Evolutionary conservation across 2,797 vertebrate species (phyloP).

Genomic region (Malacoctenus gilli): DNA sequence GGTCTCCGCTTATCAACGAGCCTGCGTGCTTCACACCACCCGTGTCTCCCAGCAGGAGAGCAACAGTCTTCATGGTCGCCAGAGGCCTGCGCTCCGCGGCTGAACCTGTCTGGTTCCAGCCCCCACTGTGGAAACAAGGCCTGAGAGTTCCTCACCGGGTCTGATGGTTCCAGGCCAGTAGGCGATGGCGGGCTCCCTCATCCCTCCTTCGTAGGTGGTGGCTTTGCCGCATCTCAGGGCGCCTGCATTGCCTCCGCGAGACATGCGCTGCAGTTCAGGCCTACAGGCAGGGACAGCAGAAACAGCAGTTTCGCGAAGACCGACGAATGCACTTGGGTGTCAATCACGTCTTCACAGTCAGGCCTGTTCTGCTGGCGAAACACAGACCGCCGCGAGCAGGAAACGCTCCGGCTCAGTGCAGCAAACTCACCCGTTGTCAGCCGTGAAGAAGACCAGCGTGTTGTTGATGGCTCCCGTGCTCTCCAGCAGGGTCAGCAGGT

Average conservation of each 20-base stretch:
- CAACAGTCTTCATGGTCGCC: too few relatives aligned
- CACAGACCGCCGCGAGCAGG: too few relatives aligned
- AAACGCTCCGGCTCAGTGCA: too few relatives aligned
- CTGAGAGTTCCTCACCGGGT: slow-evolving; percentile 79
- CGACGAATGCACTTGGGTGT: too few relatives aligned
- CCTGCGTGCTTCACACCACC: too few relatives aligned
- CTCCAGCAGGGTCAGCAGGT: slow-evolving; percentile 80
- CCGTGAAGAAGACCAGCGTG: slow-evolving; percentile 90
- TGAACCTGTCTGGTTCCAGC: too few relatives aligned
- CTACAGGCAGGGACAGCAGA: slow-evolving; percentile 70
- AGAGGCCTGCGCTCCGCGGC: too few relatives aligned
- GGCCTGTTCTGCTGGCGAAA: too few relatives aligned
- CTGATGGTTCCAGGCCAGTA: slow-evolving; percentile 89
- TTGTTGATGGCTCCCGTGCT: slow-evolving; percentile 82
- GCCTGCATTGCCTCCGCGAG: slow-evolving; percentile 87
- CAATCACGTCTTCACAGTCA: too few relatives aligned
- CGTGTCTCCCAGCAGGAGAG: too few relatives aligned
- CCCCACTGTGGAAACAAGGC: not conserved
- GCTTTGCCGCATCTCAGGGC: slow-evolving; percentile 91
- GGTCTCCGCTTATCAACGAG: too few relatives aligned
- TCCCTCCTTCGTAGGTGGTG: slow-evolving; percentile 93
- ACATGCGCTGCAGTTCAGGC: slow-evolving; percentile 89
- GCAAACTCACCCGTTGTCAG: slow-evolving; percentile 89
- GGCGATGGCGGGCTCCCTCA: slow-evolving; percentile 91
- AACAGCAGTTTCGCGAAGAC: slow-evolving; percentile 5